Conservation (phyloP, 2,888 invertebrate genomes). For the Atrina japonica region DNA sequence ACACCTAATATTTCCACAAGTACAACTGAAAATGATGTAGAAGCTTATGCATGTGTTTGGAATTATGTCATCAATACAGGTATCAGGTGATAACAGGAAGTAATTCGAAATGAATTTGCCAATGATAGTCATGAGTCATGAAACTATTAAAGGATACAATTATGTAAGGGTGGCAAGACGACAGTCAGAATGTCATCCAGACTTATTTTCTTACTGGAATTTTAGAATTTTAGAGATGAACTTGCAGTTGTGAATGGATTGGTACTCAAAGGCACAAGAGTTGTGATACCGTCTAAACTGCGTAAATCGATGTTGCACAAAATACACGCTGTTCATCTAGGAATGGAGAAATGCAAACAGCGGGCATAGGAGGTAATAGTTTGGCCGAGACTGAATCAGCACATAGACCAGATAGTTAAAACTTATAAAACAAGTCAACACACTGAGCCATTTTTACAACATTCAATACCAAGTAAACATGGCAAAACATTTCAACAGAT, state of each 20-base stretch:
- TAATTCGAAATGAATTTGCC: slow-evolving; percentile 28
- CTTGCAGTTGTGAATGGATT: slow-evolving; percentile 35
- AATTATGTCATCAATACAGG: slow-evolving; percentile 14
- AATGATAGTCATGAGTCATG: slow-evolving; percentile 28
- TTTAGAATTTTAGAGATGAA: slow-evolving; percentile 44
- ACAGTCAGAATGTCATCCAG: slow-evolving; percentile 20
- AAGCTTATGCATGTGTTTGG: slow-evolving; percentile 32
- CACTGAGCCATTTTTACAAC: slow-evolving; percentile 38
- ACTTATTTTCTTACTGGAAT: slow-evolving; percentile 40
- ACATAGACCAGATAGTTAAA: slow-evolving; percentile 29
- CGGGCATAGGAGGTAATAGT: slow-evolving; percentile 42
- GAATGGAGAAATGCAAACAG: slow-evolving; percentile 35
- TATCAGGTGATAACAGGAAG: slow-evolving; percentile 32
- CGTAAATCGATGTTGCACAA: slow-evolving; percentile 25
- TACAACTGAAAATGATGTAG: background rate
- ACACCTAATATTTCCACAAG: background rate
- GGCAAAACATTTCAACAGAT: slow-evolving; percentile 45
- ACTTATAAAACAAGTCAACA: slow-evolving; percentile 26
- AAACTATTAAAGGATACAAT: slow-evolving; percentile 29
- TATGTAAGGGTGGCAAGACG: slow-evolving; percentile 26
- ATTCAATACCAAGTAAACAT: slow-evolving; percentile 34
- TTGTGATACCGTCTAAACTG: slow-evolving; percentile 41
- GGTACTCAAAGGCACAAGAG: slow-evolving; percentile 40
- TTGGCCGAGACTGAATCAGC: slow-evolving; percentile 34
- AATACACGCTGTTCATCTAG: slow-evolving; percentile 38